These are phyloP conservation scores for Fregetta grallaria DNA, from an alignment of 2,113 vertebrate species.

Conservation along the genomic window DNA sequence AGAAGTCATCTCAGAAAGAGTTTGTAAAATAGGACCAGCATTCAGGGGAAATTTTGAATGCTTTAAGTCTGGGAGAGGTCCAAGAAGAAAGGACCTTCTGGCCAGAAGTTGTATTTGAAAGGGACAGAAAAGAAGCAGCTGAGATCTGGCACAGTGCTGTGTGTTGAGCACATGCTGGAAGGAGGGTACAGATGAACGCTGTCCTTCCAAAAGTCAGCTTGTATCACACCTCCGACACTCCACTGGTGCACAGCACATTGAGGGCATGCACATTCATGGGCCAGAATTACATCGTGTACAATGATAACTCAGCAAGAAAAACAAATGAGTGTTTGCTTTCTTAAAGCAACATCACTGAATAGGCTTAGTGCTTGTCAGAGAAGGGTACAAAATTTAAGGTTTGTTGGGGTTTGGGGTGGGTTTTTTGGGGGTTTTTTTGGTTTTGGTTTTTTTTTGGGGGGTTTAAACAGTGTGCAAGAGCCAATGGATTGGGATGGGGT, in stretches of 20 bases:
- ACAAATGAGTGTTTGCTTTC: not conserved
- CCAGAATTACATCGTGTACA: not conserved
- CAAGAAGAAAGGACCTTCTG: not conserved
- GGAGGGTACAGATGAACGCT: rapidly evolving
- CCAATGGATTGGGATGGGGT: not conserved
- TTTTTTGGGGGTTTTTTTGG: no score
- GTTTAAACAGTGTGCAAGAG: not conserved
- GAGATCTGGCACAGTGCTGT: not conserved
- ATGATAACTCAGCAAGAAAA: not conserved
- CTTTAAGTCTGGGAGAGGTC: not conserved
- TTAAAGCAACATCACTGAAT: not conserved
- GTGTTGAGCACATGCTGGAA: not conserved
- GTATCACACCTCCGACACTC: not conserved
- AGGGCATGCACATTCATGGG: not conserved
- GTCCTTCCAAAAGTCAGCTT: not conserved
- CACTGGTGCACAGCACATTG: not conserved
- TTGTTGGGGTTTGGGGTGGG: not conserved
- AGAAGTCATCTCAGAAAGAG: not conserved
- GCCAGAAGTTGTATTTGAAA: not conserved
- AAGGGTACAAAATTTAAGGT: not conserved
- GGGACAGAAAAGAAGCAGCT: not conserved
- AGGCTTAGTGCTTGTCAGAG: not conserved
- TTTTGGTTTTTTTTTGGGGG: no score
- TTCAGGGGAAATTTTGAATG: not conserved
- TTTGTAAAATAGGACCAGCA: not conserved